A percentile compares a stretch with the other conserved stretches of the same genome.
Evolutionary conservation across 1,140 invertebrate genomes (phyloP).

Genomic region (Apis dorsata): DNA sequence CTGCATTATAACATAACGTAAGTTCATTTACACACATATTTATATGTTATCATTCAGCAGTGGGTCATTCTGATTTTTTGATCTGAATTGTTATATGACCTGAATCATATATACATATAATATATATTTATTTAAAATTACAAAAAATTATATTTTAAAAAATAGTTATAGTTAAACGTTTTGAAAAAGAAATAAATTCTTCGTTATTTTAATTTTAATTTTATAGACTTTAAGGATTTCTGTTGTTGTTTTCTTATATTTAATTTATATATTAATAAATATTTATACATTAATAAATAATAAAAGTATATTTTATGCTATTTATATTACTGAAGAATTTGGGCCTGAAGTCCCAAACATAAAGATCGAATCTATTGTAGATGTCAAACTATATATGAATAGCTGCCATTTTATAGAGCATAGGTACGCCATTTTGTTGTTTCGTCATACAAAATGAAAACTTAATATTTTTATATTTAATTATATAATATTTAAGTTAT

Average conservation of each 20-base stretch:
- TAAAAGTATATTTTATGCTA: background rate
- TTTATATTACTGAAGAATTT: slow-evolving; percentile 2
- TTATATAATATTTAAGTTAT: background rate
- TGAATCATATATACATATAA: background rate
- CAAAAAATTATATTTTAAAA: background rate
- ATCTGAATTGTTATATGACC: slow-evolving; percentile 4
- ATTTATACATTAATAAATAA: background rate
- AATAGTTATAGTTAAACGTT: background rate
- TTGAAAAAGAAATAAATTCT: background rate
- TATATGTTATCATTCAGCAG: slow-evolving; percentile 7
- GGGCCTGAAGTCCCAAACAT: slow-evolving; percentile 51
- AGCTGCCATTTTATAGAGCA: slow-evolving; percentile 56
- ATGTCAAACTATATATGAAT: slow-evolving; percentile 30
- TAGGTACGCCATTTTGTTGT: slow-evolving; percentile 61
- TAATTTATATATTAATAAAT: background rate
- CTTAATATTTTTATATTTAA: slow-evolving; percentile 2
- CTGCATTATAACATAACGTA: slow-evolving; percentile 45
- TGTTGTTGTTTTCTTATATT: background rate
- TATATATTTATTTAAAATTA: background rate
- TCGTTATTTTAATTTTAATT: background rate
- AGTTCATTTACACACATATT: slow-evolving; percentile 45
- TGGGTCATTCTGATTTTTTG: slow-evolving; percentile 16
- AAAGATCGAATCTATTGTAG: slow-evolving; percentile 20
- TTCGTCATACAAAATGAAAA: slow-evolving; percentile 19
- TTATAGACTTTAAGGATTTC: background rate